Evolutionary conservation across 2,888 invertebrate species (phyloP).

Genomic region (Drosophila formosana): DNA sequence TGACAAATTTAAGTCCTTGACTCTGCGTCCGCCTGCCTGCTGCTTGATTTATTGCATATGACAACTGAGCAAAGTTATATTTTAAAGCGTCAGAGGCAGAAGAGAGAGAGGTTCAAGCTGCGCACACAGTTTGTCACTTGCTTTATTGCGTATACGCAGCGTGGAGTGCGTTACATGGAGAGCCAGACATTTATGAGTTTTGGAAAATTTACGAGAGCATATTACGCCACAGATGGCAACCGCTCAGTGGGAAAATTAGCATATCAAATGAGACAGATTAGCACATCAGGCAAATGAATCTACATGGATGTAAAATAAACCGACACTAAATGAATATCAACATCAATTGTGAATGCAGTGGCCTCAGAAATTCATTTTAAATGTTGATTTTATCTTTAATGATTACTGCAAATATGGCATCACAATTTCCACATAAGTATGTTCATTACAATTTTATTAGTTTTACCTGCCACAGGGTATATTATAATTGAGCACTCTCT

Average conservation of each 20-base stretch:
- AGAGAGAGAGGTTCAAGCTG: neutral
- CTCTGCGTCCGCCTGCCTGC: neutral
- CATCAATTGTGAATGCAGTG: neutral
- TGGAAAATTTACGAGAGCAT: constrained; percentile 44
- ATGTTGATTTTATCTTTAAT: neutral
- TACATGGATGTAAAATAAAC: constrained; percentile 34
- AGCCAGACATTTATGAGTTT: constrained; percentile 48
- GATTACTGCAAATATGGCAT: neutral
- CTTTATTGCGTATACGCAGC: constrained; percentile 66
- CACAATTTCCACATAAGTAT: neutral
- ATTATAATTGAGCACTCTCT: neutral
- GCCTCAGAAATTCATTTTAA: neutral
- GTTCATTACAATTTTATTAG: neutral
- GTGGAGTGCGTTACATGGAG: constrained; percentile 26
- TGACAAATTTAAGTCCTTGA: constrained; percentile 53
- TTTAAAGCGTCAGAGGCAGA: constrained; percentile 5
- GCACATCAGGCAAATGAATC: constrained; percentile 40
- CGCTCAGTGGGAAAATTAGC: constrained; percentile 67
- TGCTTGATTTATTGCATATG: constrained; percentile 65
- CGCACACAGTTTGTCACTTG: constrained; percentile 45
- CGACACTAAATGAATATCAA: constrained; percentile 1
- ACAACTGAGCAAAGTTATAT: constrained; percentile 50
- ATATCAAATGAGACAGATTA: constrained; percentile 61
- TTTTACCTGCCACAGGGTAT: neutral
- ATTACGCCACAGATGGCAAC: constrained; percentile 25